Evolutionary conservation across 2,113 vertebrate genomes (phyloP).

Genomic region (Triplophysa tibetana): DNA sequence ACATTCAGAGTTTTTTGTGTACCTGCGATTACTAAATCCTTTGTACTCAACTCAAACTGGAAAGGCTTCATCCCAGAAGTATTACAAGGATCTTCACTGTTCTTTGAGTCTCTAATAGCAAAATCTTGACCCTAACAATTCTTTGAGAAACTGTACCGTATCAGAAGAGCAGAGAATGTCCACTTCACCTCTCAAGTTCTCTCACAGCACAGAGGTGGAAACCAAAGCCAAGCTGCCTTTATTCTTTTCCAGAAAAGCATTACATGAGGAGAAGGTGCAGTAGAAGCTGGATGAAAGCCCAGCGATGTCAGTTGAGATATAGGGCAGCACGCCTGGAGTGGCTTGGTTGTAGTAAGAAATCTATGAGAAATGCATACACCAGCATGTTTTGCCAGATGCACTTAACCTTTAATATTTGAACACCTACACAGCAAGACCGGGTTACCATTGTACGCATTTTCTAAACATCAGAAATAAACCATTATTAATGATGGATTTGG

Average conservation of each 20-base stretch:
- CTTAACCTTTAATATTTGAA: conserved; percentile 8
- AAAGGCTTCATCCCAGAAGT: background rate
- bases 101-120: background rate
- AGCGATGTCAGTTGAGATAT: conserved; percentile 86
- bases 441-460: background rate
- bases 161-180: background rate
- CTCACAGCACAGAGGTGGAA: conserved; percentile 46
- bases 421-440: background rate
- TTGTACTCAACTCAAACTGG: background rate
- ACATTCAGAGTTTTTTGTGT: background rate
- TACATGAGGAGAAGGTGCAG: conserved; percentile 81
- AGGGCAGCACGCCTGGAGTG: conserved; percentile 83
- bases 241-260: conserved; percentile 85
- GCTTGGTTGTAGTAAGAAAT: conserved; percentile 96
- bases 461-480: background rate
- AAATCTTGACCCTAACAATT: background rate
- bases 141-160: background rate
- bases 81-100: background rate
- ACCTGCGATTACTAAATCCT: background rate
- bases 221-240: conserved; percentile 65
- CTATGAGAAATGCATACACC: conserved; percentile 64
- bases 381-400: background rate
- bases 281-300: conserved; percentile 88
- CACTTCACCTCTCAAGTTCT: background rate
- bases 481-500: background rate